Percentiles rank a stretch among this genome's conserved stretches.
These are phyloP conservation scores for Hirtodrosophila confusa DNA, from an alignment of 2,888 invertebrate genomes.

Conservation along the genomic window DNA sequence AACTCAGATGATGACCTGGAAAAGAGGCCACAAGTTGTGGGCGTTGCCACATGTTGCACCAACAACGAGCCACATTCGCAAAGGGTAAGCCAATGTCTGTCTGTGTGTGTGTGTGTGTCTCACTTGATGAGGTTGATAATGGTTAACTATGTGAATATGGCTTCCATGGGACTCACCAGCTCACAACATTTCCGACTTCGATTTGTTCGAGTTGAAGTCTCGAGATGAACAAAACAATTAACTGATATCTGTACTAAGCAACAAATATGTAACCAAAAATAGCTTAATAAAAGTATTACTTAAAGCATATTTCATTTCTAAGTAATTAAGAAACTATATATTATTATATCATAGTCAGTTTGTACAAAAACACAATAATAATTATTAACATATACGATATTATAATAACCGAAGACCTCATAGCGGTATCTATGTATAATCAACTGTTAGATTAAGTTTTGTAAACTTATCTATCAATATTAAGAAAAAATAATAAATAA, in stretches of 20 bases:
- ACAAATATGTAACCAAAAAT: background rate
- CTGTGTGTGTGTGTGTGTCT: background rate
- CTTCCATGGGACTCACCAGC: constrained; percentile 6
- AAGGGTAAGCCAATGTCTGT: constrained; percentile 30
- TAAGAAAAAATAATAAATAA: too few relatives aligned
- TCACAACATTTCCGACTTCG: constrained; percentile 6
- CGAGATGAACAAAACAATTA: constrained; percentile 16
- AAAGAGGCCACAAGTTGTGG: constrained; percentile 51
- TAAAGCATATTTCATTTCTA: background rate
- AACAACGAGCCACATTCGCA: constrained; percentile 39
- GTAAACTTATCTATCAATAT: too few relatives aligned
- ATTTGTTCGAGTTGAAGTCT: background rate
- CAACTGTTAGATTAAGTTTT: too few relatives aligned
- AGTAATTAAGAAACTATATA: too few relatives aligned
- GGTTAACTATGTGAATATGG: constrained; percentile 26
- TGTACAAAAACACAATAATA: too few relatives aligned
- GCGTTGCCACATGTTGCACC: constrained; percentile 63
- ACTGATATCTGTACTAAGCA: background rate
- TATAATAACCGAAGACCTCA: too few relatives aligned
- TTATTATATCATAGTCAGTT: too few relatives aligned
- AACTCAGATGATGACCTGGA: constrained; percentile 45
- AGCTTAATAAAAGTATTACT: background rate
- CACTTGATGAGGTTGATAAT: constrained; percentile 13
- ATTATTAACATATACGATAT: too few relatives aligned
- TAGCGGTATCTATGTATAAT: too few relatives aligned